A percentile compares a stretch with the other conserved stretches of the same genome.
Conservation (phyloP, 2,113 vertebrate genomes). For the Acanthochromis polyacanthus region DNA sequence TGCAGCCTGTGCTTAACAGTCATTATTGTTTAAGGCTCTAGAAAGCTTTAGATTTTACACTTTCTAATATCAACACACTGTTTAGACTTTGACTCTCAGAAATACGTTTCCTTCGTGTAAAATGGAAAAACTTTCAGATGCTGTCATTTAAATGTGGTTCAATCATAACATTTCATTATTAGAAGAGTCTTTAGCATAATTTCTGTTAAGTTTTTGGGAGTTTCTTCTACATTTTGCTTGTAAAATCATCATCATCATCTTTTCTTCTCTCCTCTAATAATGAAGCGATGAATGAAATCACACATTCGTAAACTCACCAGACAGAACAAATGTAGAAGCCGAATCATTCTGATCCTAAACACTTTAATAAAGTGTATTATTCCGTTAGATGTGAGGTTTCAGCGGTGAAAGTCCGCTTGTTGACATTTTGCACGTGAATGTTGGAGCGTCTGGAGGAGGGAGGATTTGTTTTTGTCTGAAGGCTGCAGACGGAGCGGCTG, state of each 20-base stretch:
- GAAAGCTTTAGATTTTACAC: no score
- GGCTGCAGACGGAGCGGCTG: constrained; percentile 30
- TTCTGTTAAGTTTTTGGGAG: background rate
- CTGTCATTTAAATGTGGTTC: no score
- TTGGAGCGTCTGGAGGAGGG: constrained; percentile 7
- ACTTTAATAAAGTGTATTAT: no score
- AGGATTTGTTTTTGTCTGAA: constrained; percentile 56
- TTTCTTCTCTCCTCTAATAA: background rate
- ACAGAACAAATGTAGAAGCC: background rate
- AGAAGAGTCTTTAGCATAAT: no score
- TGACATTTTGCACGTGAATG: constrained; percentile 36
- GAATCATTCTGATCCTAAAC: no score
- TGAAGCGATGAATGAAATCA: background rate
- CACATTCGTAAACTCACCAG: background rate
- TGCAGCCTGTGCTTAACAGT: no score
- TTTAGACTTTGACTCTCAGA: no score
- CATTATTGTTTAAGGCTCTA: no score
- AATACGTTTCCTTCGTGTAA: no score
- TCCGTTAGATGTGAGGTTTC: background rate
- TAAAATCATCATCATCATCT: background rate
- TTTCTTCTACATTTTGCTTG: background rate
- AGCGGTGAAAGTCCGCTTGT: background rate
- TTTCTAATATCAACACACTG: no score
- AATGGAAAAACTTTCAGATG: no score
- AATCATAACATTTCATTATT: no score